phyloP scores from a whole-genome alignment of 1,140 invertebrate genomes.

The Caenorhabditis inopinata region DNA sequence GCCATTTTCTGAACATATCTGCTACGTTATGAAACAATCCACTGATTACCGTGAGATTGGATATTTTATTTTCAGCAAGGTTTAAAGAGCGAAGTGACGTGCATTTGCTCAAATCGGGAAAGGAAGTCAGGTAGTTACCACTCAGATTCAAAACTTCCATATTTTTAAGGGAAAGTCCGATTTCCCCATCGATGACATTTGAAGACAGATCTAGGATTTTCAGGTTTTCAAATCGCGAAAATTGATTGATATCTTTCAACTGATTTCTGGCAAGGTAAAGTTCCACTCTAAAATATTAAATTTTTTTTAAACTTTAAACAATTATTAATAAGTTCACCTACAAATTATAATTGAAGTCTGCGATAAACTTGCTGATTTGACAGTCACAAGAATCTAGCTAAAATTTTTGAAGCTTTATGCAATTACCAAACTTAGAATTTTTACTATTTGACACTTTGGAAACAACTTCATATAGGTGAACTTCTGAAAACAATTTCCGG shows the following conservation, averaged over 20 bases:
- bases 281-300: too few relatives aligned
- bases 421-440: not conserved
- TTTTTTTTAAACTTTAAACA: too few relatives aligned
- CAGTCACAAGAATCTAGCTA: not conserved
- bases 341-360: not conserved
- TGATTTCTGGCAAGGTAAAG: not conserved
- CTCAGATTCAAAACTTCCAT: conserved; percentile 1
- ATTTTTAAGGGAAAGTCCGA: not conserved
- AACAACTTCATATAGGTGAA: conserved; percentile 20
- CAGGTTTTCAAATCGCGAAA: not conserved
- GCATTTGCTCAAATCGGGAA: not conserved
- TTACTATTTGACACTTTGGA: not conserved
- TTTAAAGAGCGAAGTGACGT: not conserved
- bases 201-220: not conserved
- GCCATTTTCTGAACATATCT: not conserved
- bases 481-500: not conserved
- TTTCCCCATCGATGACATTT: not conserved
- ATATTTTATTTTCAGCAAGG: not conserved
- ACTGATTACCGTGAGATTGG: not conserved
- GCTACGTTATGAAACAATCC: not conserved
- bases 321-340: too few relatives aligned
- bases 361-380: not conserved
- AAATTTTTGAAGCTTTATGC: not conserved
- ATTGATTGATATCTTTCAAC: conserved; percentile 3
- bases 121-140: not conserved